Base-by-base conservation (phyloP, 2,888 invertebrate species). In the Hylaea fasciaria region DNA sequence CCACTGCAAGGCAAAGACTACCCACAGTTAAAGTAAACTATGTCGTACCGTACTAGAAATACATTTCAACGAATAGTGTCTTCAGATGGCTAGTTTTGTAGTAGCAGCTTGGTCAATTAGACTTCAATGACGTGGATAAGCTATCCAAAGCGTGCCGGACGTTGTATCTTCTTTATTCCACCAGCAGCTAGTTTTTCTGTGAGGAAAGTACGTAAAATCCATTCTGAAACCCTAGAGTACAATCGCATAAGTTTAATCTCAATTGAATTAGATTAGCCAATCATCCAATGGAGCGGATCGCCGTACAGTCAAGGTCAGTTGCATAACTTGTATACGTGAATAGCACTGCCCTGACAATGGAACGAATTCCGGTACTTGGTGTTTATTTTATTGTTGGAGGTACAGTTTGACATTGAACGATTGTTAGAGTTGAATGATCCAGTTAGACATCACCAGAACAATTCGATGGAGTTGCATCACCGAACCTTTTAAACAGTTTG, bases 261-360 rank as follows among this genome's bases (percentile, higher is more conserved):
- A 57, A 59, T 64, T 59, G 59, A 57, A 59, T 59, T 56, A 52
- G 63, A 59, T 56, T 64, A 59, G 49, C 53, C 63, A 59, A 64
- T 64, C 52, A 53, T 64, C 39, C 63, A 64, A 64, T 64, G 37
- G 14, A 63, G 40, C 54, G 48, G 14, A 54, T 54, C 51, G 16
- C 50, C 51, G 44, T 53, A 47, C 61, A 62, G 54, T 62, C 62
- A 64, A 64, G 63, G 63, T 59, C 50, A 52, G 52, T 47, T 62
- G 63, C 59, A 56, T 59, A 59, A 49, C 48, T 40, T 43, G 22
- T 43, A n/a, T n/a, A 51, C 46, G 13, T 45, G 56, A 61, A 47
- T 56, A 56, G 48, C 44, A 47, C 14, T 44, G 35, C 48, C 32
- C 35, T 56, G 41, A 47, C 49, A 56, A 56, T 67, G 45, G 40